Evolutionary conservation across 1,140 invertebrate genomes (phyloP).

Genomic region (Drusus annulatus): DNA sequence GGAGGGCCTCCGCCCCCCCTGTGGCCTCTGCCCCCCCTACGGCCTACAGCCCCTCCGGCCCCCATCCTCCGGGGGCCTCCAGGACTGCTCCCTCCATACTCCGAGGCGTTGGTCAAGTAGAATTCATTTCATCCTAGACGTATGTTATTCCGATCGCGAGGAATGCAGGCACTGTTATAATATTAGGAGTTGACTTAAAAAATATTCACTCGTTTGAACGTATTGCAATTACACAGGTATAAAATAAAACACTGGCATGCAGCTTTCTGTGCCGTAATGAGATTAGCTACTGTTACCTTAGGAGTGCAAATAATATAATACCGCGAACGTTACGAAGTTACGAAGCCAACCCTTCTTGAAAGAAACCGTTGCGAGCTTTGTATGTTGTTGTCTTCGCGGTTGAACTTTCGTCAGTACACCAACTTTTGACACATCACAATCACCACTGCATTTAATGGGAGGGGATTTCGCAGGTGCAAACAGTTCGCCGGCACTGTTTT

Average conservation of each 20-base stretch:
- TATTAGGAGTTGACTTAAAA: slow-evolving; percentile 20
- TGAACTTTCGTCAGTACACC: no score
- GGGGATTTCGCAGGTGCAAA: slow-evolving; percentile 12
- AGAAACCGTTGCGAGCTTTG: no score
- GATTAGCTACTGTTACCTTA: not conserved
- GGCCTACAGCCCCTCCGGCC: slow-evolving; percentile 21
- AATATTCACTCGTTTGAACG: not conserved
- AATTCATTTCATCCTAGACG: slow-evolving; percentile 19
- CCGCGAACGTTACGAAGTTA: no score
- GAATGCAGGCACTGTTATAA: slow-evolving; percentile 8
- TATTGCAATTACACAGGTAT: slow-evolving; percentile 5
- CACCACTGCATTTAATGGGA: slow-evolving; percentile 18
- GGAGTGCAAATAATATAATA: not conserved
- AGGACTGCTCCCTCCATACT: slow-evolving; percentile 14
- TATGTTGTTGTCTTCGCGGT: no score
- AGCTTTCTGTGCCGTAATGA: slow-evolving; percentile 2
- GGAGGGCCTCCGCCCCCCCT: slow-evolving; percentile 27
- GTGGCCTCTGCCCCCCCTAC: not conserved
- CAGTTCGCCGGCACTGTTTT: slow-evolving; percentile 29
- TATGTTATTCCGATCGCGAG: not conserved
- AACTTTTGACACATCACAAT: not conserved
- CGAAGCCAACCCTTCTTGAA: no score
- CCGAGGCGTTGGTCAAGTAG: not conserved
- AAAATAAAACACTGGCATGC: not conserved
- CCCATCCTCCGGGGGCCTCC: slow-evolving; percentile 12